phyloP scores from a whole-genome alignment of 2,797 vertebrate genomes.

The Pachyuromys duprasi region DNA sequence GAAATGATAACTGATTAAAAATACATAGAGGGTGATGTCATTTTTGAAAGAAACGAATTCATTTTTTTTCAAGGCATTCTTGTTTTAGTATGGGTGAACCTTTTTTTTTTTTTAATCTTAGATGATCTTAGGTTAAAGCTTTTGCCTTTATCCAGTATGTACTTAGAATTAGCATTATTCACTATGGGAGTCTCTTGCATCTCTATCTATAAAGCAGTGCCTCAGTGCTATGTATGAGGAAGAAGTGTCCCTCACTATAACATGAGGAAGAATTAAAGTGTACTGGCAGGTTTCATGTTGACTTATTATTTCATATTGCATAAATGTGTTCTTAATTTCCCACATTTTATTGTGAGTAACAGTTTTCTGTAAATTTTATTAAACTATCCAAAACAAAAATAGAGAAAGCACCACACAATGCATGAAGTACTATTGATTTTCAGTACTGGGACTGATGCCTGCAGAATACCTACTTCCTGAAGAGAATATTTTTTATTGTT shows the following conservation, averaged over 20 bases:
- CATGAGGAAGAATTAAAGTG: background rate
- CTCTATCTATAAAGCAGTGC: background rate
- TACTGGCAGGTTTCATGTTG: conserved; percentile 30
- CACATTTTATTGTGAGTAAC: background rate
- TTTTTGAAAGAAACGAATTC: conserved; percentile 52
- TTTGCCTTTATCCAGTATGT: background rate
- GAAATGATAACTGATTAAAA: conserved; percentile 75
- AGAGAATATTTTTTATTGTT: background rate
- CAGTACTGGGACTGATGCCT: background rate
- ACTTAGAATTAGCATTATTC: conserved; percentile 55
- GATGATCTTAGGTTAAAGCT: conserved; percentile 46
- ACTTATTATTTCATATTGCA: conserved; percentile 15
- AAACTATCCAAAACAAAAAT: conserved; percentile 26
- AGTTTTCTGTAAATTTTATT: conserved; percentile 53
- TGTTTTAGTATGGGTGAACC: conserved; percentile 1
- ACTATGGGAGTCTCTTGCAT: conserved; percentile 14
- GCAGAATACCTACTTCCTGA: background rate
- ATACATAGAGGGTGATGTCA: conserved; percentile 60
- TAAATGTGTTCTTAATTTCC: conserved; percentile 42
- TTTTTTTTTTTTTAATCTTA: conserved; percentile 12
- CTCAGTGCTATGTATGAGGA: conserved; percentile 3
- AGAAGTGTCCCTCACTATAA: background rate
- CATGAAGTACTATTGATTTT: conserved; percentile 5
- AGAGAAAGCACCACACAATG: background rate
- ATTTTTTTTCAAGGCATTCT: conserved; percentile 45